These are phyloP conservation scores for Drosophila subobscura DNA, from an alignment of 1,140 invertebrate species.

Conservation along the genomic window DNA sequence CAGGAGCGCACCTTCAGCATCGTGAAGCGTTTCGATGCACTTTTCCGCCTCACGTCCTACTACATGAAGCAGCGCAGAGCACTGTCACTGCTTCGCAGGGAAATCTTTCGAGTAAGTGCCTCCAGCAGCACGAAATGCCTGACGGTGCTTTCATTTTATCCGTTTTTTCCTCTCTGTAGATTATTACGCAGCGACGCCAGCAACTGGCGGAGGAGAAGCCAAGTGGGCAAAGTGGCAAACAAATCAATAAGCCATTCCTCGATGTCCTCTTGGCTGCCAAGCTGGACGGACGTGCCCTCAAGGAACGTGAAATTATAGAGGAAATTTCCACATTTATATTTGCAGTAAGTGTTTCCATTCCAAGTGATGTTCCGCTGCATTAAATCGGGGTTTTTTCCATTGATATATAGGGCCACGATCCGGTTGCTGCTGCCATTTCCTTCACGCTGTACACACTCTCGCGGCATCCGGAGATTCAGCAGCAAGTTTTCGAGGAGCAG, in stretches of 20 bases:
- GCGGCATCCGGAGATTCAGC: constrained; percentile 83
- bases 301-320: constrained; percentile 88
- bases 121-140: neutral
- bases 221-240: neutral
- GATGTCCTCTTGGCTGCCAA: constrained; percentile 75
- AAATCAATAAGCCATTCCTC: constrained; percentile 55
- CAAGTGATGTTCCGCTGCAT: no score
- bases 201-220: constrained; percentile 14
- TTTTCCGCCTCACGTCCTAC: constrained; percentile 72
- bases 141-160: neutral
- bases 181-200: constrained; percentile 46
- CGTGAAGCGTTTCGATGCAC: constrained; percentile 75
- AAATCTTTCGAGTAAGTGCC: constrained; percentile 52
- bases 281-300: constrained; percentile 85
- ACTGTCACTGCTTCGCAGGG: constrained; percentile 48
- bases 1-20: constrained; percentile 78
- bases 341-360: constrained; percentile 84
- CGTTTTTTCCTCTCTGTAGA: constrained; percentile 29
- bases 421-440: constrained; percentile 66
- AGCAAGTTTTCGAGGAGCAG: constrained; percentile 86
- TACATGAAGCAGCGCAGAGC: constrained; percentile 70
- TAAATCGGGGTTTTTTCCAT: neutral
- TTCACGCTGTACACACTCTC: constrained; percentile 76
- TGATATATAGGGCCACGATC: constrained; percentile 85
- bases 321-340: constrained; percentile 90